These are phyloP conservation scores for Cottoperca gobio DNA, from an alignment of 2,797 vertebrate genomes.

Conservation along the genomic window DNA sequence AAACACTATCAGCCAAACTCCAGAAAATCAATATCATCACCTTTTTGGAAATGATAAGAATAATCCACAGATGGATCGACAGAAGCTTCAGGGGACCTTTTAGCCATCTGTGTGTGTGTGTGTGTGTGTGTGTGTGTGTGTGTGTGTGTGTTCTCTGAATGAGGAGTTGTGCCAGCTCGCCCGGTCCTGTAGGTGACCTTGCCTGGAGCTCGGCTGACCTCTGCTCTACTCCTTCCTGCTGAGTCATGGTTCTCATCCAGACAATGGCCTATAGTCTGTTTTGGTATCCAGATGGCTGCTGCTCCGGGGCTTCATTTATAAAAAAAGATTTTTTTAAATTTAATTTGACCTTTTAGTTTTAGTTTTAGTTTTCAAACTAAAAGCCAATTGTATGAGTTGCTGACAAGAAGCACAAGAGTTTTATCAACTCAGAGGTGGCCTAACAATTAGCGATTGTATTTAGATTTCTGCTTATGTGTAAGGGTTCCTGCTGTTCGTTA, in stretches of 20 bases:
- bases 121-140: constrained; percentile 13
- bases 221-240: constrained; percentile 52
- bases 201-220: constrained; percentile 63
- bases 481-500: no score
- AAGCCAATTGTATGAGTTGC: neutral
- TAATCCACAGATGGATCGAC: constrained; percentile 69
- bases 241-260: constrained; percentile 65
- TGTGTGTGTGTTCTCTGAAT: neutral
- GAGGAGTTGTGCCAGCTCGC: constrained; percentile 12
- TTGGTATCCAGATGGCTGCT: constrained; percentile 58
- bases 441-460: neutral
- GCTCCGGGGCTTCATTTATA: constrained; percentile 35
- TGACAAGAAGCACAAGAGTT: constrained; percentile 5
- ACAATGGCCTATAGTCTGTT: constrained; percentile 58
- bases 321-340: constrained; percentile 8
- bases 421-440: neutral
- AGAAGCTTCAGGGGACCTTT: constrained; percentile 52
- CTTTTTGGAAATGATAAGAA: constrained; percentile 75
- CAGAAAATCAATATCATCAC: constrained; percentile 72
- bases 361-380: neutral
- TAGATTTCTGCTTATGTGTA: neutral
- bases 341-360: constrained; percentile 57
- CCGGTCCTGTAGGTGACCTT: constrained; percentile 60
- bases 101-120: constrained; percentile 40
- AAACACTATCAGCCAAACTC: constrained; percentile 47